Conservation (phyloP, 2,888 invertebrate species). For the Cataglyphis livida region DNA sequence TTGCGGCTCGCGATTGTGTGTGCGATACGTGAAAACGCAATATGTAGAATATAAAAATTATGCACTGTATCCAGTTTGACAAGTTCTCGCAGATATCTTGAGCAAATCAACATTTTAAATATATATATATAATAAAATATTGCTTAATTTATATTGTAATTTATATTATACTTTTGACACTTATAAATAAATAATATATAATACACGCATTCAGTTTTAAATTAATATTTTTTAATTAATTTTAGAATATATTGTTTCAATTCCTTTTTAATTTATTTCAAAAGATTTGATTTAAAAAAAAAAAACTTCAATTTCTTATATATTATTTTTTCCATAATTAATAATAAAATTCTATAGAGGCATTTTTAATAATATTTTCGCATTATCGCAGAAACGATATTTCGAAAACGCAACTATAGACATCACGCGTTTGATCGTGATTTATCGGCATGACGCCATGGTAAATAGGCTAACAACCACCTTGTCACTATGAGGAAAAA, state of each 20-base stretch:
- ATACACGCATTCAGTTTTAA: background rate
- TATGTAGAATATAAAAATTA: background rate
- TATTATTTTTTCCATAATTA: background rate
- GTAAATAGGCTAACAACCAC: constrained; percentile 75
- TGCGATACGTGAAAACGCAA: background rate
- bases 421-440: constrained; percentile 23
- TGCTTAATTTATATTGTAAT: background rate
- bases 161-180: background rate
- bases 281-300: background rate
- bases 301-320: background rate
- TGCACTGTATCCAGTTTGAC: background rate
- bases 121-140: background rate
- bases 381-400: background rate
- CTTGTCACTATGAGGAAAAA: constrained; percentile 41
- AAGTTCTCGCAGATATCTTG: background rate
- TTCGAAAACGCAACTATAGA: background rate
- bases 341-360: background rate
- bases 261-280: background rate
- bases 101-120: background rate
- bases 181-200: background rate
- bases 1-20: constrained; percentile 11
- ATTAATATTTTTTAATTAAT: background rate
- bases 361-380: background rate
- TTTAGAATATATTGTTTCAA: background rate
- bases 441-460: constrained; percentile 64